Conservation (phyloP, 2,888 invertebrate species). For the Pteria penguin region DNA sequence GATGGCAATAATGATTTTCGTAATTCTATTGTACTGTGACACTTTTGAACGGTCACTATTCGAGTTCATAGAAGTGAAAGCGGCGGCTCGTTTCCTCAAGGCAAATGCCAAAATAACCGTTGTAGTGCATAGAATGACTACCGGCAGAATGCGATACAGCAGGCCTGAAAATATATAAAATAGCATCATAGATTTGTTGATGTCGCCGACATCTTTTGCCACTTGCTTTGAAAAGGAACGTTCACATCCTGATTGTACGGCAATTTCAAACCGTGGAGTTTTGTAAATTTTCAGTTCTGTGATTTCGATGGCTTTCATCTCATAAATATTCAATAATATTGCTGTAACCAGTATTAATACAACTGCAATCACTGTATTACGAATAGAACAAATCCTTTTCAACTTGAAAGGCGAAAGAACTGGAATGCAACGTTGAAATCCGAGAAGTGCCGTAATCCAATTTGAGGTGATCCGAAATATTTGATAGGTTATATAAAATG, state of each 20-base stretch:
- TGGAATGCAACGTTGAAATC: conserved; percentile 41
- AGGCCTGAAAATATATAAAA: conserved; percentile 4
- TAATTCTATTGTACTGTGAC: background rate
- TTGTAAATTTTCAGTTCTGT: conserved; percentile 5
- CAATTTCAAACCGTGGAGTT: background rate
- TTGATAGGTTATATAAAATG: conserved; percentile 20
- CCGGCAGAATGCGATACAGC: background rate
- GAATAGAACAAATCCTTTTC: conserved; percentile 13
- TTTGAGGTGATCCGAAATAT: conserved; percentile 49
- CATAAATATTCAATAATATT: conserved; percentile 1
- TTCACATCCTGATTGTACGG: background rate
- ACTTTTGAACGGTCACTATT: background rate
- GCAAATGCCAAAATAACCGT: background rate
- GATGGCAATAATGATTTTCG: conserved; percentile 1
- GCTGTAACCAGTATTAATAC: background rate
- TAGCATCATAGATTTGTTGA: background rate
- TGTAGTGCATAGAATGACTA: background rate
- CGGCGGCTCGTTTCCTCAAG: background rate
- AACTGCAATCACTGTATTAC: conserved; percentile 5
- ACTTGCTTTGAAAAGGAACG: background rate
- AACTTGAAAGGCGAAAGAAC: conserved; percentile 26
- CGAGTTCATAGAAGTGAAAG: background rate
- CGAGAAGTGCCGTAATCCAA: conserved; percentile 52
- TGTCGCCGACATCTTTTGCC: background rate
- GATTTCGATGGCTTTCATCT: conserved; percentile 2